Base-by-base conservation (phyloP, 2,888 invertebrate species). In the Blastobasis adustella region DNA sequence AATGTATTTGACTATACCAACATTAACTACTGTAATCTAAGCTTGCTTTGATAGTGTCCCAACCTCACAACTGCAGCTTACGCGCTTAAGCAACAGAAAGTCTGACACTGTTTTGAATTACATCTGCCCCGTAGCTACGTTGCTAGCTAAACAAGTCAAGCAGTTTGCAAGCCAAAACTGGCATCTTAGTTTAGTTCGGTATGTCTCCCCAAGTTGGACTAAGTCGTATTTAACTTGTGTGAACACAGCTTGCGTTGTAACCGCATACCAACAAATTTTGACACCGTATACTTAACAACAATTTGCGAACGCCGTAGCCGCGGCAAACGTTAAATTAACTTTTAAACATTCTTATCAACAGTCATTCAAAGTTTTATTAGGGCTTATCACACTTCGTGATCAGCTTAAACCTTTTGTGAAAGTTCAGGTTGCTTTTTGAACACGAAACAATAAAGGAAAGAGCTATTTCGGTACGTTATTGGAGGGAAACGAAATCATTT, bases 211-310 rank as follows among this genome's bases (percentile, higher is more conserved):
- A 83, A 83, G 74, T 84, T 82, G 64, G 71, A 65, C 79, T 80
- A 83, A 84, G 81, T 84, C 80, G 81, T 82, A 83, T 84, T 84
- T 84, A 82, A 84, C 78, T 82, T 82, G 58, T 65, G 72, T 64
- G 77, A 79, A 74, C 81, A 73, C 76, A 80, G 82, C 82, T 80
- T 84, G 82, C 76, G 76, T 76, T 75, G 72, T 71, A 69, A 77
- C 83, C 82, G 73, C 82, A 79, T 74, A 78, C 82, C 75, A 79
- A 82, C 80, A 79, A 80, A 85, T 82, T 85, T 82, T 82, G 81
- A 82, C 81, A 81, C 78, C 69, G 70, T 74, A 60, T 67, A 73
- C 66, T 70, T 69, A 64, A 59, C 70, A 72, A 73, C 66, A 71
- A 72, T 72, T 70, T 61, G 59, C 53, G 54, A 69, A 69, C 64